Percentiles rank a stretch among this genome's conserved stretches.
phyloP scores from a whole-genome alignment of 2,888 invertebrate genomes.

The Callyntrura sp. region DNA sequence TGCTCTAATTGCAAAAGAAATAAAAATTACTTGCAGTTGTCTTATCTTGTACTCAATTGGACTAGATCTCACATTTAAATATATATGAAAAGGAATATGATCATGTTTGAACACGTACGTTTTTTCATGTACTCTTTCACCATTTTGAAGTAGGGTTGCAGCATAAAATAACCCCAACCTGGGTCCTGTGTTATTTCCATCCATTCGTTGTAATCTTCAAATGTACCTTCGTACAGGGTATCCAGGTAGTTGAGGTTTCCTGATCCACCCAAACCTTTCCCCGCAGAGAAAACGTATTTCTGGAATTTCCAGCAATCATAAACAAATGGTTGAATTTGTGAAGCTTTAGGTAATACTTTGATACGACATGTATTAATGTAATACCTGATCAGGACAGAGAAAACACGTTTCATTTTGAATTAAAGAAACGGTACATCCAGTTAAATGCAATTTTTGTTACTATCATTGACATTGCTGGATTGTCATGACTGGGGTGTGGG shows the following conservation, averaged over 20 bases:
- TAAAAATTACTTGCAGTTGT: no score
- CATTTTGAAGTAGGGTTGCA: slow-evolving; percentile 58
- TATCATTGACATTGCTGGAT: slow-evolving; percentile 55
- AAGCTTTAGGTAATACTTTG: neutral
- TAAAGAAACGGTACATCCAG: slow-evolving; percentile 67
- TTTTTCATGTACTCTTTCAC: slow-evolving; percentile 50
- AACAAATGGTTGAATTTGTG: neutral
- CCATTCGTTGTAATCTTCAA: slow-evolving; percentile 55
- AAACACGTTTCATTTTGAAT: slow-evolving; percentile 52
- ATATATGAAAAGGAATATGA: no score
- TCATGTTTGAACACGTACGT: no score
- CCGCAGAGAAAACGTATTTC: slow-evolving; percentile 72
- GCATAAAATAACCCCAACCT: slow-evolving; percentile 39
- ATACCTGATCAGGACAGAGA: slow-evolving; percentile 42
- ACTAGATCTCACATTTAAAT: no score
- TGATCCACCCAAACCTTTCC: slow-evolving; percentile 75
- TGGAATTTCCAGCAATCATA: slow-evolving; percentile 26
- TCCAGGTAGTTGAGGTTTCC: slow-evolving; percentile 75
- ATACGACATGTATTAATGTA: neutral
- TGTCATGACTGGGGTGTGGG: slow-evolving; percentile 61
- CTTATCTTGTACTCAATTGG: no score
- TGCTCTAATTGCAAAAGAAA: no score
- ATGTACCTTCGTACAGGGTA: slow-evolving; percentile 17
- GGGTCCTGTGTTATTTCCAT: slow-evolving; percentile 50
- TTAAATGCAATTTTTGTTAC: slow-evolving; percentile 64